Conservation (phyloP, 2,797 vertebrate species). For the Lagorchestes hirsutus region DNA sequence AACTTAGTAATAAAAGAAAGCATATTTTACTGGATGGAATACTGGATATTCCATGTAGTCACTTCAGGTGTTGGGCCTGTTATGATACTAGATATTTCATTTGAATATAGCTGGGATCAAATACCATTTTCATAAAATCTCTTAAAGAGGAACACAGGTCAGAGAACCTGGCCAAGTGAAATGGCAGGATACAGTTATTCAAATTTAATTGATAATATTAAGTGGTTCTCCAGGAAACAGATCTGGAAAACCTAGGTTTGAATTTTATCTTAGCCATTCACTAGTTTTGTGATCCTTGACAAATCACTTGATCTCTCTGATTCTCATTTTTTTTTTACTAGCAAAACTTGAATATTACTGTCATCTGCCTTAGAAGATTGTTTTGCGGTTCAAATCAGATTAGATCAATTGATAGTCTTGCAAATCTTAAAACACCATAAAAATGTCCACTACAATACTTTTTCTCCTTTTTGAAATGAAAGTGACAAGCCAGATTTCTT, state of each 20-base stretch:
- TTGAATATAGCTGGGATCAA: neutral
- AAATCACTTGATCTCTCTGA: neutral
- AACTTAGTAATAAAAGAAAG: neutral
- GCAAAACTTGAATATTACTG: neutral
- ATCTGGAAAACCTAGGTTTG: neutral
- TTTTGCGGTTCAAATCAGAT: neutral
- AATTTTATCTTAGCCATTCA: neutral
- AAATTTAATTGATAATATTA: neutral
- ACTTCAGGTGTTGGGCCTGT: neutral
- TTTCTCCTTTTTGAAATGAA: slow-evolving; percentile 43
- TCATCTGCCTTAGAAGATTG: neutral
- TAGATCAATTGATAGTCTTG: neutral
- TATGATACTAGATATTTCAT: neutral
- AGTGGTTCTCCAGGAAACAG: neutral
- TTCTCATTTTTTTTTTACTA: neutral
- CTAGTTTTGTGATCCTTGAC: neutral
- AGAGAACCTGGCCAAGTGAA: neutral
- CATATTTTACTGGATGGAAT: neutral
- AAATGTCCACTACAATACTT: neutral
- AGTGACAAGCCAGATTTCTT: slow-evolving; percentile 15
- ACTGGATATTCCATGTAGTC: neutral
- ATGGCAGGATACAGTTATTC: neutral
- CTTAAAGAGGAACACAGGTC: neutral
- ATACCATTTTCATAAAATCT: neutral
- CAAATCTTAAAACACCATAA: neutral